Evolutionary conservation across 2,888 invertebrate genomes (phyloP).

Genomic region (Drosophila pseudotalamancana): DNA sequence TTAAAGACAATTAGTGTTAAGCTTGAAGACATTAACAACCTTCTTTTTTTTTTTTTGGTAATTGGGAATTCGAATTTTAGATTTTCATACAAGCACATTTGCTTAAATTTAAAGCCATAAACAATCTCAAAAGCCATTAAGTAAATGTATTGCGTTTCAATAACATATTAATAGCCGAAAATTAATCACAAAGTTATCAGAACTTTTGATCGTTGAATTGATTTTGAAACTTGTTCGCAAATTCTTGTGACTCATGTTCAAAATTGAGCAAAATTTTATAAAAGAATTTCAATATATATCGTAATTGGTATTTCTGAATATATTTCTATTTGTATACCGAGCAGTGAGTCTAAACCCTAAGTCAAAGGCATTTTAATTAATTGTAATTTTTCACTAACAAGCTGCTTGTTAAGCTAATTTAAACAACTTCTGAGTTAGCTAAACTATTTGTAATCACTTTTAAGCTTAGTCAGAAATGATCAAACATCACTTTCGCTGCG

Average conservation of each 20-base stretch:
- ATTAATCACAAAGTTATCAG: conserved; percentile 7
- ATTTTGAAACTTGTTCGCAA: neutral
- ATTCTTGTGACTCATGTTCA: neutral
- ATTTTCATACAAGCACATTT: too few relatives aligned
- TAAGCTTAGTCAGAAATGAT: neutral
- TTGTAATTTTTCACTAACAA: too few relatives aligned
- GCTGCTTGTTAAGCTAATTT: conserved; percentile 5
- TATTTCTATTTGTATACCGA: too few relatives aligned
- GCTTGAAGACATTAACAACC: neutral
- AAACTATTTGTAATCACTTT: neutral
- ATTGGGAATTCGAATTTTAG: too few relatives aligned
- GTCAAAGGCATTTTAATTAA: too few relatives aligned
- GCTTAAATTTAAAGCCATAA: neutral
- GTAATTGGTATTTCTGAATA: too few relatives aligned
- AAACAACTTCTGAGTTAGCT: neutral
- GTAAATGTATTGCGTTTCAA: neutral
- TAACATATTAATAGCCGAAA: neutral
- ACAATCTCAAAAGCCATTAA: neutral
- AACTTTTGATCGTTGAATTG: neutral
- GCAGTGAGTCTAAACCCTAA: too few relatives aligned
- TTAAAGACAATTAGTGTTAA: neutral
- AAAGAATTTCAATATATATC: too few relatives aligned
- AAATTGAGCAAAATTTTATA: neutral
- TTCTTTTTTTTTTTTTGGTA: neutral
- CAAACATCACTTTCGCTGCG: conserved; percentile 43